These are phyloP conservation scores for Coptotermes formosanus DNA, from an alignment of 1,140 invertebrate genomes.

Conservation along the genomic window DNA sequence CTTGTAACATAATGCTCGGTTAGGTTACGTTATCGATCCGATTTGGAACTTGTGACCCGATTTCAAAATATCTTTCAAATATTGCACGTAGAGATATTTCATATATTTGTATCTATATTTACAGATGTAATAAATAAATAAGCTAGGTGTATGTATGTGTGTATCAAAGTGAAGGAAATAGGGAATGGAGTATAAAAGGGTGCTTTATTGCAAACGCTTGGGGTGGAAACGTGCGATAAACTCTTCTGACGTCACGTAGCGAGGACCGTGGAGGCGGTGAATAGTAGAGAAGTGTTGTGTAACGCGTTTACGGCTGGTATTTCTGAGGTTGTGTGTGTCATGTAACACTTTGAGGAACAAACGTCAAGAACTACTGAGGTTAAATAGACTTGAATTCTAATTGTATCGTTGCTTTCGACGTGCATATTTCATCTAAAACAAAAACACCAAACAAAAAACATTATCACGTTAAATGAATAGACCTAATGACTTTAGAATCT, in stretches of 20 bases:
- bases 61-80: neutral
- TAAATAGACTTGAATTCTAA: too few relatives aligned
- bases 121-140: neutral
- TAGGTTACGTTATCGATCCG: neutral
- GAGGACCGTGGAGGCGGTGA: neutral
- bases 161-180: neutral
- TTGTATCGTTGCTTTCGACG: too few relatives aligned
- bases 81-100: neutral
- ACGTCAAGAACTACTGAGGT: too few relatives aligned
- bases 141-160: neutral
- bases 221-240: constrained; percentile 4
- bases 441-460: too few relatives aligned
- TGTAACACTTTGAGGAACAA: too few relatives aligned
- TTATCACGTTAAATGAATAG: too few relatives aligned
- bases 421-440: too few relatives aligned
- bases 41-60: neutral
- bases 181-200: neutral
- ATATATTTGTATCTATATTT: neutral
- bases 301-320: neutral
- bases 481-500: too few relatives aligned
- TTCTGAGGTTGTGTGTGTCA: too few relatives aligned
- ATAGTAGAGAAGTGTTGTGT: neutral
- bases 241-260: neutral
- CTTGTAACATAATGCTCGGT: neutral
- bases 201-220: neutral